A percentile compares a stretch with the other conserved stretches of the same genome.
phyloP scores from a whole-genome alignment of 2,888 invertebrate genomes.

The Nomada ruficornis region DNA sequence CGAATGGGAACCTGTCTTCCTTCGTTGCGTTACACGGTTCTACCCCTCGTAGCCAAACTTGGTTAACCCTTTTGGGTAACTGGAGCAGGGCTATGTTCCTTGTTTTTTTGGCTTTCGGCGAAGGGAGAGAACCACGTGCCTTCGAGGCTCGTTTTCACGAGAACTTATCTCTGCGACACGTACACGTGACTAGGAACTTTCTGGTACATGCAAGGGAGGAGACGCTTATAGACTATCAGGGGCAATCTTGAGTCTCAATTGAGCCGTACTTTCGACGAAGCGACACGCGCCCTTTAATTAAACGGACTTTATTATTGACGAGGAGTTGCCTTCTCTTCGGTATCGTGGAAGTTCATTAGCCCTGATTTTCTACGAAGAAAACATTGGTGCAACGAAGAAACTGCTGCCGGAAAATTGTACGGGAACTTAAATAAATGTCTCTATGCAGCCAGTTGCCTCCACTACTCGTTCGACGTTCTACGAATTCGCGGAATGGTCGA shows the following conservation, averaged over 20 bases:
- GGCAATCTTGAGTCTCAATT: constrained; percentile 43
- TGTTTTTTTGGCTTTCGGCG: background rate
- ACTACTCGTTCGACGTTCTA: background rate
- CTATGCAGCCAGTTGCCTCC: background rate
- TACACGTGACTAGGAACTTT: constrained; percentile 6
- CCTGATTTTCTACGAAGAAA: constrained; percentile 3
- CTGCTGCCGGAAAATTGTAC: background rate
- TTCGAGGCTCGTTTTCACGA: constrained; percentile 33
- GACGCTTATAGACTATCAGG: constrained; percentile 25
- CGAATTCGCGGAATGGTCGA: background rate
- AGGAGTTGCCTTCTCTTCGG: constrained; percentile 25
- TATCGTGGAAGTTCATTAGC: background rate
- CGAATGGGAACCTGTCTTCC: constrained; percentile 34
- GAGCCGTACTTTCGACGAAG: constrained; percentile 29
- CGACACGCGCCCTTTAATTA: constrained; percentile 49
- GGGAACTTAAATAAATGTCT: background rate
- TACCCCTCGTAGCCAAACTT: constrained; percentile 43
- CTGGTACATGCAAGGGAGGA: background rate
- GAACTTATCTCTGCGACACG: constrained; percentile 35
- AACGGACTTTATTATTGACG: constrained; percentile 44
- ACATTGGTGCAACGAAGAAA: background rate
- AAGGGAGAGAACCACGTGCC: constrained; percentile 22
- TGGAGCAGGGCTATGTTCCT: constrained; percentile 14
- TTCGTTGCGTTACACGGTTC: constrained; percentile 26
- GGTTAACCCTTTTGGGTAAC: constrained; percentile 57